Evolutionary conservation across 2,888 invertebrate genomes (phyloP), one percentile per base, ranked within the genome.

Genomic region (Trissoscelio sp.): DNA sequence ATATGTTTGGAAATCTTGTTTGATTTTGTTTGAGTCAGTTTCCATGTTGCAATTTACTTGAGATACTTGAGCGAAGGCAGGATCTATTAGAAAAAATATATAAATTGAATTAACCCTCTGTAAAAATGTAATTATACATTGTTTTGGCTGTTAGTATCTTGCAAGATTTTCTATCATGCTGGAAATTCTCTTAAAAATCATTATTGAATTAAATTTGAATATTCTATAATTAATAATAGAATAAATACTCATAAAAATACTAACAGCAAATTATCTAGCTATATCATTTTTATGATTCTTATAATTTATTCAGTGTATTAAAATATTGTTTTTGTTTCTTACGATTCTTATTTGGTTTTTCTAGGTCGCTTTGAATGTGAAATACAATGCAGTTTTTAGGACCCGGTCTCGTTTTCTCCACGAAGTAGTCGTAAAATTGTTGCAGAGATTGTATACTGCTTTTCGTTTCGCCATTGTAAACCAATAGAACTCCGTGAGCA

Each of bases 401-500:
- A 57, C 94, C 93, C 55, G 95, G 87, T 81, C 94, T 93, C 4
- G 94, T 93, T 86, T 95, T 94, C n/a, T 93, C 93, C 2, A 95
- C 94, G 87, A 95, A 95, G 89, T 95, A 94, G 86, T 94, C 94
- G 85, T 93, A 95, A 62, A 94, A 92, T 28, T 93, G 92, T 87
- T 95, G 95, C 86, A 95, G 90, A 87, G 94, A 93, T 86, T 93
- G 92, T 9, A 92, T 89, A 20, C 92, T 92, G 81, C 92, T 92
- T 6, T 92, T 90, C 0, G 93, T 92, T 53, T 93, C 93, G 9
- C 93, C 93, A 85, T 93, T 93, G 88, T 94, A 95, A 0, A 96
- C 95, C 80, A 96, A 93, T 79, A 96, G 93, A 5, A 95, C 93
- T 5, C 96, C 96, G 82, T 94, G 93, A 0, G 94, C 92, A 82